phyloP scores from a whole-genome alignment of 2,797 vertebrate species.

The Oryzias dopingdopingensis region DNA sequence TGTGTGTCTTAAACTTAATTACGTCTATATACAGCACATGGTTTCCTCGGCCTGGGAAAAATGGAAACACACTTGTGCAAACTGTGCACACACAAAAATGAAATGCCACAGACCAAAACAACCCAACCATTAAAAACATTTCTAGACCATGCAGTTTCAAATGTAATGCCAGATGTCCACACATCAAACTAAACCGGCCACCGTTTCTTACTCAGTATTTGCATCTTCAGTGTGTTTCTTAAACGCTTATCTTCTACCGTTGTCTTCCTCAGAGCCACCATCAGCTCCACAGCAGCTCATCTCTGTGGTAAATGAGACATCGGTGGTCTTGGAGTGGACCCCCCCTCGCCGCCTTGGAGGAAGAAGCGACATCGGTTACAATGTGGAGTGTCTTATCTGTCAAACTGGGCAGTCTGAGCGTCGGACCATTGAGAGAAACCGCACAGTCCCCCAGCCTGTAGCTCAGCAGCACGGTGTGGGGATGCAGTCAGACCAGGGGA shows the following conservation, averaged over 20 bases:
- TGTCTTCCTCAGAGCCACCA: conserved; percentile 82
- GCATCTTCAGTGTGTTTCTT: conserved; percentile 6
- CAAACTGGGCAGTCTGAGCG: conserved; percentile 37
- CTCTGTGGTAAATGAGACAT: conserved; percentile 96
- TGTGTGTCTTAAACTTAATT: conserved; percentile 79
- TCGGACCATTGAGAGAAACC: conserved; percentile 46
- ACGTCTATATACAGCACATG: conserved; percentile 74
- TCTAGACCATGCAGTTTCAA: conserved; percentile 47
- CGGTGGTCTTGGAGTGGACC: conserved; percentile 96
- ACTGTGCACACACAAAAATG: conserved; percentile 32
- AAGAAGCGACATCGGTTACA: conserved; percentile 84
- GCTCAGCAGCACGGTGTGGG: conserved; percentile 39
- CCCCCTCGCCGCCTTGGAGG: conserved; percentile 84
- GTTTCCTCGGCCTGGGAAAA: conserved; percentile 69
- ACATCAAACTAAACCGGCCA: conserved; percentile 20
- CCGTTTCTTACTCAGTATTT: background rate
- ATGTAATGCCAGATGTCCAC: conserved; percentile 63
- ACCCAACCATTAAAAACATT: conserved; percentile 57
- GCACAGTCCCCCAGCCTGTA: conserved; percentile 38
- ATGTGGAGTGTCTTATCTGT: conserved; percentile 88
- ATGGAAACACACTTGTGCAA: conserved; percentile 33
- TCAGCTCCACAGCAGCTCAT: conserved; percentile 94
- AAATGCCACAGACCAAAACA: conserved; percentile 66
- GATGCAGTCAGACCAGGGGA: conserved; percentile 71
- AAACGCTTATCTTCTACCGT: background rate